Base-by-base conservation (phyloP, 30 jellyfish, hydroid and myxozoan species). In the Aurelia sp. region DNA sequence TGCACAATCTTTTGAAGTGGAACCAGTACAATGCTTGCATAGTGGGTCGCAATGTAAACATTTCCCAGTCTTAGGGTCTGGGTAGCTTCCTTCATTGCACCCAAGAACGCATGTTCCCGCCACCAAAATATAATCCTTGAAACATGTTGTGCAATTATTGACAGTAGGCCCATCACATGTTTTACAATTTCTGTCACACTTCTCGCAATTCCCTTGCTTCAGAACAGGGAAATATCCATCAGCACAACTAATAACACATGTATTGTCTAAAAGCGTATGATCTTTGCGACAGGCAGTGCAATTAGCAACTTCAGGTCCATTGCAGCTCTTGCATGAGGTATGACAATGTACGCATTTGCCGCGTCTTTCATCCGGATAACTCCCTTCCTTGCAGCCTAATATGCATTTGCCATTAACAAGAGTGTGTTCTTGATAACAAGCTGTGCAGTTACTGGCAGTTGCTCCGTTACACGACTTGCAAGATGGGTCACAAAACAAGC, bases 331-430 rank as follows among this genome's bases (percentile, higher is more conserved):
- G 84, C 99, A 96, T 11, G 90, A 72, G 24, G 65, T 67, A 67
- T 90, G 98, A 74, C 99, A 96, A 4, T 41, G 85, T 78, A 72
- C 57, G 81, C 99, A 96, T n/a, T 72, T 71, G n/a, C 90, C 78
- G 3, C 87, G 81, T 16, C 31, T 57, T 1, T 63, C 83, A 51
- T 85, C 85, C 63, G 78, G 75, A 78, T 67, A 88, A 21, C 57
- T 72, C 2, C 96, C 96, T 44, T 67, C 88, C 47, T 70, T 72
- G 82, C 96, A 88, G 21, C 71, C 63, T 8, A 79, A 62, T 33
- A 31, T n/a, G 30, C 96, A 88, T 19, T 47, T 41, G 4, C 96
- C 91, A 47, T 84, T 63, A 8, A 84, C 57, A 41, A 84, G 31
- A 13, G 75, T 52, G 78, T 69, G 91, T 24, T 88, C 91, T 59